Evolutionary conservation across 30 jellyfish, hydroid and myxozoan genomes (phyloP).

Genomic region (Chironex yamaguchii): DNA sequence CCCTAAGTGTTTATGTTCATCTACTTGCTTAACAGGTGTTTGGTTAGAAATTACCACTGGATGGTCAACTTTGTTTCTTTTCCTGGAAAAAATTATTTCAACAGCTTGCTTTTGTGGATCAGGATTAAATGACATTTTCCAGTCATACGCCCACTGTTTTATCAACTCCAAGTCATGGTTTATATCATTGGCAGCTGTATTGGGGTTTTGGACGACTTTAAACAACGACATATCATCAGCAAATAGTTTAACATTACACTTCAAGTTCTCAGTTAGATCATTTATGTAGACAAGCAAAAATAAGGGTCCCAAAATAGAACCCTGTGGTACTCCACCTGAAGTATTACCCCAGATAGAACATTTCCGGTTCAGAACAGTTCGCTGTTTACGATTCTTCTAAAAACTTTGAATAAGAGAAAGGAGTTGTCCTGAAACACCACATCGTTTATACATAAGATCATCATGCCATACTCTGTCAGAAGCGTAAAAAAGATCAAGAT

Average conservation of each 20-base stretch:
- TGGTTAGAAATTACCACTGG: neutral
- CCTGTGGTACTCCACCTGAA: slow-evolving; percentile 42
- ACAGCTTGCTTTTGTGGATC: neutral
- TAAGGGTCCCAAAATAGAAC: slow-evolving; percentile 33
- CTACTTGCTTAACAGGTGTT: neutral
- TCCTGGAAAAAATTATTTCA: slow-evolving; percentile 13
- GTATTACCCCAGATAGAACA: slow-evolving; percentile 40
- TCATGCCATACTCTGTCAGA: neutral
- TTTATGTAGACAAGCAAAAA: slow-evolving; percentile 20
- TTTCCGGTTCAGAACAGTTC: slow-evolving; percentile 43
- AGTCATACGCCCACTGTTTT: slow-evolving; percentile 27
- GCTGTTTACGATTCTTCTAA: slow-evolving; percentile 40
- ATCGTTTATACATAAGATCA: no score
- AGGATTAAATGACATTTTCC: slow-evolving; percentile 35
- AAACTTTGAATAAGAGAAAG: neutral
- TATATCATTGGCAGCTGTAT: slow-evolving; percentile 10
- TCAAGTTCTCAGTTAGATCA: slow-evolving; percentile 23
- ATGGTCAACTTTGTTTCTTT: neutral
- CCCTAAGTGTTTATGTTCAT: slow-evolving; percentile 50
- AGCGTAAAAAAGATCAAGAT: neutral
- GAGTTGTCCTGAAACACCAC: neutral
- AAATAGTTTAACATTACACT: slow-evolving; percentile 35
- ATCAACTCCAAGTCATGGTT: slow-evolving; percentile 46
- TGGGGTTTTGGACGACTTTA: slow-evolving; percentile 26
- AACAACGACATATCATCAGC: slow-evolving; percentile 44